These are phyloP conservation scores for Drosophila lacicola DNA, from an alignment of 2,888 invertebrate genomes.

Conservation along the genomic window DNA sequence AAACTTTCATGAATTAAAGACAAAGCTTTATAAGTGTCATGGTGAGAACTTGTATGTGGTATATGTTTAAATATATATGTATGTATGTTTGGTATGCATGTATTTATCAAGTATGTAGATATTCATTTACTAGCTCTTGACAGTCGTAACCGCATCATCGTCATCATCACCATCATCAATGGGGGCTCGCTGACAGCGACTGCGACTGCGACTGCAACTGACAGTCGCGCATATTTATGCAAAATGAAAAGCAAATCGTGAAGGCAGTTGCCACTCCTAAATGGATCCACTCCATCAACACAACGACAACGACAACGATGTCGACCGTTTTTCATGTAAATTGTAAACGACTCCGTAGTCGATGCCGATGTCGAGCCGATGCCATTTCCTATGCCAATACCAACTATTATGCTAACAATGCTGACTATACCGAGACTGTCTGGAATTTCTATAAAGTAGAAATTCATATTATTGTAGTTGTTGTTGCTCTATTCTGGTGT, in stretches of 20 bases:
- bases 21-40: conserved; percentile 47
- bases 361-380: conserved; percentile 17
- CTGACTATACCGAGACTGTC: conserved; percentile 43
- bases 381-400: conserved; percentile 44
- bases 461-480: conserved; percentile 33
- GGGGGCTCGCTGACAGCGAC: conserved; percentile 54
- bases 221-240: conserved; percentile 70
- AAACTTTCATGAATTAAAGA: conserved; percentile 70
- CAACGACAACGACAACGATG: conserved; percentile 31
- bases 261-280: conserved; percentile 65
- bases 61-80: conserved; percentile 26
- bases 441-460: conserved; percentile 63
- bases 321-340: conserved; percentile 34
- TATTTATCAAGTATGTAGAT: conserved; percentile 21
- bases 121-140: conserved; percentile 51
- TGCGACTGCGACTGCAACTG: conserved; percentile 57
- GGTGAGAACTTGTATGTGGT: conserved; percentile 32
- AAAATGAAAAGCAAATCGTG: conserved; percentile 76
- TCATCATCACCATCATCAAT: conserved; percentile 38
- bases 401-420: conserved; percentile 41
- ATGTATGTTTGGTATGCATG: conserved; percentile 4
- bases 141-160: conserved; percentile 39
- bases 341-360: conserved; percentile 35
- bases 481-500: conserved; percentile 23
- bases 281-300: conserved; percentile 68